Evolutionary conservation across 2,888 invertebrate genomes (phyloP).

Genomic region (Caenorhabditis japonica): DNA sequence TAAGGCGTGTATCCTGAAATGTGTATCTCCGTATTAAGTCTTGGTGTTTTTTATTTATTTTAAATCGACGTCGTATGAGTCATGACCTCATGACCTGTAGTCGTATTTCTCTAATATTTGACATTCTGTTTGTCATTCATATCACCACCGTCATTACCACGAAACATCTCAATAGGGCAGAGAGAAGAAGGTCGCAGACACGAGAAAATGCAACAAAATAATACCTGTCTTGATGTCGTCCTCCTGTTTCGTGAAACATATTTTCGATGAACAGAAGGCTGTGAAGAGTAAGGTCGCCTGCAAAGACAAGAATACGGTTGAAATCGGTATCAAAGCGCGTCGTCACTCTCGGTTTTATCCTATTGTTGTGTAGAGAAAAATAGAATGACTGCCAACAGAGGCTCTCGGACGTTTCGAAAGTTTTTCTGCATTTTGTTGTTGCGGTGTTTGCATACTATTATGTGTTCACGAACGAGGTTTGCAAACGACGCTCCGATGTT

Average conservation of each 20-base stretch:
- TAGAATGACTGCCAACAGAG: too few relatives aligned
- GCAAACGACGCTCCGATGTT: too few relatives aligned
- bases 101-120: slow-evolving; percentile 9
- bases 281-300: slow-evolving; percentile 71
- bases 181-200: neutral
- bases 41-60: neutral
- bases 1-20: slow-evolving; percentile 71
- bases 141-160: slow-evolving; percentile 28
- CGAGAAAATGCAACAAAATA: slow-evolving; percentile 35
- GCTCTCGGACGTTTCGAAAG: too few relatives aligned
- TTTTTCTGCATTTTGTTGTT: too few relatives aligned
- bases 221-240: slow-evolving; percentile 73
- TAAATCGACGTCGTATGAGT: neutral
- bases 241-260: slow-evolving; percentile 71
- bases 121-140: slow-evolving; percentile 28
- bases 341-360: slow-evolving; percentile 20
- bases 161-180: neutral
- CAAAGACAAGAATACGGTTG: slow-evolving; percentile 31
- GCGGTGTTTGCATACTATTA: too few relatives aligned
- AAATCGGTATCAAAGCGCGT: slow-evolving; percentile 2
- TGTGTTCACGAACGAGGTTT: too few relatives aligned
- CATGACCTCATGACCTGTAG: slow-evolving; percentile 37
- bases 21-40: neutral
- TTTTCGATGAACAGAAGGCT: slow-evolving; percentile 68
- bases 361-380: slow-evolving; percentile 25